Base-by-base conservation (phyloP, 2,113 vertebrate genomes). In the Genyomyrus donnyi region DNA sequence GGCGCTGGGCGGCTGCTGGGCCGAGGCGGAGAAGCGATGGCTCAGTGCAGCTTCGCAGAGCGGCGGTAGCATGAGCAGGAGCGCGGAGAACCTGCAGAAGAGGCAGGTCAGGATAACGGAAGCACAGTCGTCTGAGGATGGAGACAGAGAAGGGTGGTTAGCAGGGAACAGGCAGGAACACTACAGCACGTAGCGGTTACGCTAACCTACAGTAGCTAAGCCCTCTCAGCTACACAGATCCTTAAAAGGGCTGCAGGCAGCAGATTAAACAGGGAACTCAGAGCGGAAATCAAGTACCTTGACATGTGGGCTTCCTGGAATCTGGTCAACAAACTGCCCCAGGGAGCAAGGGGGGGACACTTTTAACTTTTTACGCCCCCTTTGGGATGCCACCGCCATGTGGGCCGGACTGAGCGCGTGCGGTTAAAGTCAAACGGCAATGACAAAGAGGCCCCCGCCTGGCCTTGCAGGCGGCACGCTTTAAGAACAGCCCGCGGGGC, bases 51-150 rank as follows among this genome's bases (percentile, higher is more conserved):
- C 91, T 89, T 93, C 91, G 21, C 95, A 96, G 45, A 92, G 94
- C 45, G 90, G 90, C 0, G 95, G 95, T 2, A 96, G 84, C 94
- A 93, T 94, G 88, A 91, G 88, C 88, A 95, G 91, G 91, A 96
- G 89, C 17, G 96, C 94, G 27, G 93, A 94, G 93, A 96, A 94
- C 42, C 92, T 94, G 91, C 96, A 96, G 95, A 95, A 96, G 93
- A 96, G 95, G 92, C 95, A 96, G 89, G 91, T 93, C 86, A 96
- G 93, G 80, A 96, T 90, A 42, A 96, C 91, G 88, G 93, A 94
- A 5, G 95, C 95, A 92, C 95, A 96, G 92, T 94, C 94, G 50
- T 95, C 96, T 96, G 93, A 88, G 89, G 50, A 50, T 39, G 50
- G 49, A 56, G 91, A 93, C 49, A 93, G 85, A 94, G 62, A 93